A percentile compares a stretch with the other conserved stretches of the same genome.
phyloP scores from a whole-genome alignment of 1,140 invertebrate genomes.

The Neodiprion virginianus region DNA sequence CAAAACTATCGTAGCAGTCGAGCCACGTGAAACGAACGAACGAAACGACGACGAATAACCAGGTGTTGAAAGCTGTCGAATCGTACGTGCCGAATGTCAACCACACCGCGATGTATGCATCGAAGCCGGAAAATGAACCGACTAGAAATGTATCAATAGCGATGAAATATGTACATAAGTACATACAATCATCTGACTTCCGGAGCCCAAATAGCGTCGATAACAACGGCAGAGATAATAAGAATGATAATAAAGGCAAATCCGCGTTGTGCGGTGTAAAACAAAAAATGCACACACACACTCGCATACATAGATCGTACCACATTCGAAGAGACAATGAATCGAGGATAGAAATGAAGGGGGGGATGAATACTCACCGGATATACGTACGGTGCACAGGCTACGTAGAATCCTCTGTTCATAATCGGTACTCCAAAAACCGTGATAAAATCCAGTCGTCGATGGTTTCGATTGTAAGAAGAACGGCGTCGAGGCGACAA shows the following conservation, averaged over 20 bases:
- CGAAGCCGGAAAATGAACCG: too few relatives aligned
- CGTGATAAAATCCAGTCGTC: slow-evolving; percentile 46
- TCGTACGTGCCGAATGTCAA: too few relatives aligned
- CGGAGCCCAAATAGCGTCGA: too few relatives aligned
- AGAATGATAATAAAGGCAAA: background rate
- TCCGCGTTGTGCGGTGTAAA: background rate
- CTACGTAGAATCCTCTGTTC: slow-evolving; percentile 58
- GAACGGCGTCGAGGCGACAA: slow-evolving; percentile 24
- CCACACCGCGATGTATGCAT: too few relatives aligned
- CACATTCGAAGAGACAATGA: background rate
- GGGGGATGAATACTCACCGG: slow-evolving; percentile 42
- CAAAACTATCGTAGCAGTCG: too few relatives aligned
- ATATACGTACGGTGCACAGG: slow-evolving; percentile 55
- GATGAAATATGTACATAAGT: too few relatives aligned
- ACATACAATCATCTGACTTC: too few relatives aligned
- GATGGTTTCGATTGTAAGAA: too few relatives aligned
- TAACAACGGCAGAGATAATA: background rate
- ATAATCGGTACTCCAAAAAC: slow-evolving; percentile 41
- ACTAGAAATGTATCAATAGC: too few relatives aligned
- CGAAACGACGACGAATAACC: too few relatives aligned
- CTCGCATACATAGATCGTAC: background rate
- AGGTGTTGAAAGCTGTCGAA: too few relatives aligned
- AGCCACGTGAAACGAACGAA: too few relatives aligned
- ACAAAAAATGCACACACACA: background rate
- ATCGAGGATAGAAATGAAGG: background rate